phyloP scores from a whole-genome alignment of 2,888 invertebrate genomes.

The Daptonema setosum region DNA sequence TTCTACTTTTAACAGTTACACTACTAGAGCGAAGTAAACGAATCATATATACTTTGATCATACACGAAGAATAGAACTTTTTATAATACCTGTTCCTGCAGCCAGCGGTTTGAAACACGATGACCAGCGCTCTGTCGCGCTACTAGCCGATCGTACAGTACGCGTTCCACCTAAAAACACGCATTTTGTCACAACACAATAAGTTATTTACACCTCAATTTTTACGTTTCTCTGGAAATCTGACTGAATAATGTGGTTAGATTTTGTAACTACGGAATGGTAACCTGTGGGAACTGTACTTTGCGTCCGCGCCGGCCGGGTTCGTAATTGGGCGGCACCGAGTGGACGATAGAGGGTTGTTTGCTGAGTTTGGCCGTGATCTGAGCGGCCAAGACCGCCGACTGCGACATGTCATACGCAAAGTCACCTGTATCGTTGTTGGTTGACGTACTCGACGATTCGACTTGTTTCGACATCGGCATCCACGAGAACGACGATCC shows the following conservation, averaged over 20 bases:
- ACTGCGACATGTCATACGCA: too few species aligned
- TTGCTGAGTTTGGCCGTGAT: too few species aligned
- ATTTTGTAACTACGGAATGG: not conserved
- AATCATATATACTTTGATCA: too few species aligned
- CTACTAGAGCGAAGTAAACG: too few species aligned
- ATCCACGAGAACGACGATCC: too few species aligned
- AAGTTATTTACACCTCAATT: not conserved
- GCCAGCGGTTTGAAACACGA: slow-evolving; percentile 9
- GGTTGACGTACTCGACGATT: too few species aligned
- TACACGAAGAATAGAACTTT: too few species aligned
- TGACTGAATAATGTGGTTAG: not conserved
- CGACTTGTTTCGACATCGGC: too few species aligned
- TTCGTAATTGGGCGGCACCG: not conserved
- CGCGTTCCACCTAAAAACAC: slow-evolving; percentile 5
- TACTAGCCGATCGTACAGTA: slow-evolving; percentile 5
- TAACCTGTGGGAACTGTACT: slow-evolving; percentile 8
- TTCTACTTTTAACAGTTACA: too few species aligned
- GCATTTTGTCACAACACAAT: not conserved
- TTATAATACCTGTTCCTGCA: too few species aligned
- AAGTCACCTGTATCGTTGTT: too few species aligned
- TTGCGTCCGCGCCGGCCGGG: slow-evolving; percentile 9
- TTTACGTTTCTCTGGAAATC: not conserved
- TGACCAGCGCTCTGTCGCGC: slow-evolving; percentile 3
- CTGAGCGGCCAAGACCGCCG: too few species aligned
- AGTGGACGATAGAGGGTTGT: slow-evolving; percentile 2